Evolutionary conservation across 2,113 vertebrate genomes (phyloP), one percentile per base, ranked within the genome.

Genomic region (Ceyx cyanopectus): DNA sequence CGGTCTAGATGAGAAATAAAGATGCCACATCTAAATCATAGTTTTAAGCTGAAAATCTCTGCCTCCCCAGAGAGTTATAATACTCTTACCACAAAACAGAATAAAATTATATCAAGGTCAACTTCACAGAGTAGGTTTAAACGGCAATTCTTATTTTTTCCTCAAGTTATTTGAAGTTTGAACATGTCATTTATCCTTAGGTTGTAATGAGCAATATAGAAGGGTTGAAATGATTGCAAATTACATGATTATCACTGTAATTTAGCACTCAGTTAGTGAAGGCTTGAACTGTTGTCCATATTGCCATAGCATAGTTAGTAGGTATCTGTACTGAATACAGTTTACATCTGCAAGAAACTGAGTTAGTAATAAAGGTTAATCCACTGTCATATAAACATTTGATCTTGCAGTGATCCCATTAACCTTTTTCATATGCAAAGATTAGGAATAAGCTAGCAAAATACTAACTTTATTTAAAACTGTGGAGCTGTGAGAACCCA

Each of bases 361-460:
- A 74, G 58, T 81, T 86, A 74, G 83, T 62, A 70, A n/a, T 69
- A 96, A 95, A 97, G 94, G 92, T 95, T 97, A 96, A 96, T 96
- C 80, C 69, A 84, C 85, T 90, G 72, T 45, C 37, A 61, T 40
- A 95, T 75, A 95, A 96, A 96, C 90, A 91, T 87, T 94, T 94
- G 92, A 90, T 94, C 90, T 86, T 82, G 65, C n/a, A 73, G 27
- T 79, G 89, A 94, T 96, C 94, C 91, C 95, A 97, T 97, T 97
- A 96, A 96, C 96, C 88, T 96, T 94, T 93, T n/a, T 80, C 2
- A 0, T 68, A 69, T 2, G 16, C 63, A 81, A 93, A 93, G 86
- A 94, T 93, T 76, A 87, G 69, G 76, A 62, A 70, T 58, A 91
- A 92, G 69, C 63, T 67, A 77, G 56, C 26, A 90, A 91, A 95